phyloP scores from a whole-genome alignment of 1,140 invertebrate species.

The Zaprionus lachaisei region DNA sequence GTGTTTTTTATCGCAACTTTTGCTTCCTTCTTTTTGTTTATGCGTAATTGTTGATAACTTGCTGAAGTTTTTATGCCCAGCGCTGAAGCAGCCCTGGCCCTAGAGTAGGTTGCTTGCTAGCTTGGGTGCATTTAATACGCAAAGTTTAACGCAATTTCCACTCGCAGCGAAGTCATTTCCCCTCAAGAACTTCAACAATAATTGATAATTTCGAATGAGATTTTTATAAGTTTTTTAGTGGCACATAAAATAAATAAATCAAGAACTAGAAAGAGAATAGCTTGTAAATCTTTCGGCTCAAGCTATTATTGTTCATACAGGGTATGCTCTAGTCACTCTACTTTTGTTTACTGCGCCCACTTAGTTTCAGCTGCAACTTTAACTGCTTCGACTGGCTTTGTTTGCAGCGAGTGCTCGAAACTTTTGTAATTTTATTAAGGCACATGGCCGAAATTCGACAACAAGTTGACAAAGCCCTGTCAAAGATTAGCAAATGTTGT shows the following conservation, averaged over 20 bases:
- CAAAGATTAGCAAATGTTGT: conserved; percentile 64
- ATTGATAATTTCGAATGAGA: background rate
- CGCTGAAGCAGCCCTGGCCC: background rate
- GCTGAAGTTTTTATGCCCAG: conserved; percentile 56
- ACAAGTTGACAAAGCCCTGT: conserved; percentile 51
- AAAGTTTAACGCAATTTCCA: conserved; percentile 26
- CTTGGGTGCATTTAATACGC: conserved; percentile 39
- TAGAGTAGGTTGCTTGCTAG: background rate
- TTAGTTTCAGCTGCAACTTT: conserved; percentile 33
- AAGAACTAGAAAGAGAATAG: background rate
- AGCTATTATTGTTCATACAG: background rate
- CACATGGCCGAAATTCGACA: conserved; percentile 48
- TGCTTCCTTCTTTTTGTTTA: conserved; percentile 59
- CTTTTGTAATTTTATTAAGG: conserved; percentile 75
- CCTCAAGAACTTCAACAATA: background rate
- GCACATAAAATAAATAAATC: background rate
- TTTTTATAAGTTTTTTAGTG: background rate
- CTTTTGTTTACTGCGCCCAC: background rate
- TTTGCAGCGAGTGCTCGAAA: conserved; percentile 45
- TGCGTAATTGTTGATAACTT: conserved; percentile 79
- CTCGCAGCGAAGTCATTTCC: background rate
- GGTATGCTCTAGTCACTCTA: background rate
- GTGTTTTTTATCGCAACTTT: conserved; percentile 60
- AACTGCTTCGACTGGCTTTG: conserved; percentile 23
- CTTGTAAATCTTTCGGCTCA: too few species aligned